phyloP scores from a whole-genome alignment of 2,888 invertebrate species.

The Meghimatium bilineatum region DNA sequence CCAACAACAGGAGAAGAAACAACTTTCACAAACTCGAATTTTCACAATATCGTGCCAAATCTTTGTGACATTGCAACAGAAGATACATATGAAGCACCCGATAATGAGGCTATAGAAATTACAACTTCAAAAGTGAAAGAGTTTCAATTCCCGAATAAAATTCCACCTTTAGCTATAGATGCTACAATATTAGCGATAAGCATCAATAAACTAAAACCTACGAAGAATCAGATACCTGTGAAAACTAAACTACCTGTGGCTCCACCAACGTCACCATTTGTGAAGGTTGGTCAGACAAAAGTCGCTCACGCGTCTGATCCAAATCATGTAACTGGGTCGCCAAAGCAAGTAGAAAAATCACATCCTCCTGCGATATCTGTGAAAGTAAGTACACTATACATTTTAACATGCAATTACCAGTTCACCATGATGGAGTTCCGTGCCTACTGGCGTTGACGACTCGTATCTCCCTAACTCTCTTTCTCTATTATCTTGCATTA shows the following conservation, averaged over 20 bases:
- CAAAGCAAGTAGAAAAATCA: background rate
- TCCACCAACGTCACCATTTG: background rate
- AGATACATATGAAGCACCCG: background rate
- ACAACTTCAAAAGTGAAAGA: background rate
- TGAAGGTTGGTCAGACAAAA: background rate
- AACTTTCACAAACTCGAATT: background rate
- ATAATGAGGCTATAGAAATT: background rate
- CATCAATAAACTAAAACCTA: background rate
- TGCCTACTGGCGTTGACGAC: too few relatives aligned
- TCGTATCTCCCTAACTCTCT: too few relatives aligned
- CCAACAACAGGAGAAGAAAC: background rate
- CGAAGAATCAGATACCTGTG: background rate
- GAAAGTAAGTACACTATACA: background rate
- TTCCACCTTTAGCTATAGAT: background rate
- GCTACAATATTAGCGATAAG: background rate
- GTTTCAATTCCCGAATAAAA: background rate
- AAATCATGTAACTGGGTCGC: background rate
- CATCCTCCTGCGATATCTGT: background rate
- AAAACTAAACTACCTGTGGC: background rate
- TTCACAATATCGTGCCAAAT: background rate
- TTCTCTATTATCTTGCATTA: too few relatives aligned
- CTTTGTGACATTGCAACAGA: background rate
- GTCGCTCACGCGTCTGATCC: background rate
- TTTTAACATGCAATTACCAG: too few relatives aligned
- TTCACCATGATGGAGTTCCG: too few relatives aligned